These are phyloP conservation scores for Apus apus DNA, from an alignment of 2,113 vertebrate species.

Conservation along the genomic window DNA sequence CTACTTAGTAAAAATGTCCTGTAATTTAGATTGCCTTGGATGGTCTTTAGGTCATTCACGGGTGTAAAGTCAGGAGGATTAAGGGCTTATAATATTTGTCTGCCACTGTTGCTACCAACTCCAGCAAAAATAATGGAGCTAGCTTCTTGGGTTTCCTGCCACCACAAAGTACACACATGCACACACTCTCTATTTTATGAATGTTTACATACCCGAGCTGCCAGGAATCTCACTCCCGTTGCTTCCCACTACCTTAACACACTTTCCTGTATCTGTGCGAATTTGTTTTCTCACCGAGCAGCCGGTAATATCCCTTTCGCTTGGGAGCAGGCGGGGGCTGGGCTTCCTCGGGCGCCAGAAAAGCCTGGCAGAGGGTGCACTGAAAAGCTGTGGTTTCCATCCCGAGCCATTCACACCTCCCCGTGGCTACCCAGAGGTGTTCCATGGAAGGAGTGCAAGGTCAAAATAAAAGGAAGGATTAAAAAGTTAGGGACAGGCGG, in stretches of 20 bases:
- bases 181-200: constrained; percentile 60
- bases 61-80: constrained; percentile 56
- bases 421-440: constrained; percentile 25
- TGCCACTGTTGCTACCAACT: background rate
- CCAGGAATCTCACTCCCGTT: constrained; percentile 72
- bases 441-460: background rate
- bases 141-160: constrained; percentile 38
- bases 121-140: constrained; percentile 58
- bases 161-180: constrained; percentile 53
- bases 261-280: constrained; percentile 49
- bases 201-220: constrained; percentile 76
- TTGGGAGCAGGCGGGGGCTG: constrained; percentile 51
- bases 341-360: constrained; percentile 30
- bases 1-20: background rate
- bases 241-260: constrained; percentile 61
- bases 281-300: constrained; percentile 62
- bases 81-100: constrained; percentile 41
- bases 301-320: constrained; percentile 63
- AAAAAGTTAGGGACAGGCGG: background rate
- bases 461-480: constrained; percentile 30
- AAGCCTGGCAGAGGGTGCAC: constrained; percentile 28
- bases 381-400: constrained; percentile 45
- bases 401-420: constrained; percentile 39
- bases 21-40: background rate
- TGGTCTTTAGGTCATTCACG: constrained; percentile 37